Evolutionary conservation across 2,113 vertebrate genomes (phyloP).

Genomic region (Dicerorhinus sumatrensis): DNA sequence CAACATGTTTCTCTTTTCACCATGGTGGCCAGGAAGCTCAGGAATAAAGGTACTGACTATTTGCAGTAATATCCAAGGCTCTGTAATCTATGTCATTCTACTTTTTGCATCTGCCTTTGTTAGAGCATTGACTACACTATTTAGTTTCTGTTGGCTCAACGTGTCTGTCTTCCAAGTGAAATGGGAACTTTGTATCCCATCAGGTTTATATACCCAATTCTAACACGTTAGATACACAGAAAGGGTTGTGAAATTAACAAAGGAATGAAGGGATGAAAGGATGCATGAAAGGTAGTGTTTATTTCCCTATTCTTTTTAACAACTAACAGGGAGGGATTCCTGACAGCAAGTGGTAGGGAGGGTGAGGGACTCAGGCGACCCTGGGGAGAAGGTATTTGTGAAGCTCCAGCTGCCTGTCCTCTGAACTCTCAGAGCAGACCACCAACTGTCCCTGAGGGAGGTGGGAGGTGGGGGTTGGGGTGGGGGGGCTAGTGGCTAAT

Average conservation of each 20-base stretch:
- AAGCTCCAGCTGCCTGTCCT: not conserved
- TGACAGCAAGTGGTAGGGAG: not conserved
- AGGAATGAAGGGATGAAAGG: not conserved
- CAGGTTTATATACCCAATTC: not conserved
- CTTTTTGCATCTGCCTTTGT: not conserved
- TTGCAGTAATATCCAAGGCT: not conserved
- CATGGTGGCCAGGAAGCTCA: not conserved
- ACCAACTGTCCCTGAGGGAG: too few species aligned
- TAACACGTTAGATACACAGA: not conserved
- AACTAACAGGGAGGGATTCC: not conserved
- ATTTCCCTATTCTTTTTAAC: not conserved
- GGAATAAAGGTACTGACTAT: not conserved
- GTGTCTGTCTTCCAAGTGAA: not conserved
- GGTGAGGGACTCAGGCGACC: not conserved
- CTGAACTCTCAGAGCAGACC: not conserved
- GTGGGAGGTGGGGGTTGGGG: not conserved
- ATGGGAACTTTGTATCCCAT: not conserved
- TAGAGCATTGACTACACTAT: not conserved
- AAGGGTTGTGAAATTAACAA: not conserved
- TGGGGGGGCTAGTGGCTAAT: too few species aligned
- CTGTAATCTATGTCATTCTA: not conserved
- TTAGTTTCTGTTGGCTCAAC: not conserved
- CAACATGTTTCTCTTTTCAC: conserved; percentile 21
- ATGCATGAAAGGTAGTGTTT: not conserved
- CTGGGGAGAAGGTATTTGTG: not conserved